These are phyloP conservation scores for Myoxocephalus aenaeus DNA, from an alignment of 2,797 vertebrate species.

Conservation along the genomic window DNA sequence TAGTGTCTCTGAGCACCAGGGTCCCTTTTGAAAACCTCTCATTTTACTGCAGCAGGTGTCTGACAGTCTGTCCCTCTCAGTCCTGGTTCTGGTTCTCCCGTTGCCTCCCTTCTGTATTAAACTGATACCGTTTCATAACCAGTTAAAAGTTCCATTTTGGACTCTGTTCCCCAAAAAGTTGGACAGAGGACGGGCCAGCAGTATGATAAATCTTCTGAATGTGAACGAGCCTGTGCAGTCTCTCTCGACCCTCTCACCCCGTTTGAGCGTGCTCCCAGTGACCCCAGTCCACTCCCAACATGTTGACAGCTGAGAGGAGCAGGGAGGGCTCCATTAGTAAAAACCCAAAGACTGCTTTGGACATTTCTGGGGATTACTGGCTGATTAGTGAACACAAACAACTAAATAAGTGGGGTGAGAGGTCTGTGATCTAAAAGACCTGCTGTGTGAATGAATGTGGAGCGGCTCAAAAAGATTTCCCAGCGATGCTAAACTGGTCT, in stretches of 20 bases:
- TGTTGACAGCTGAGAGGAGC: slow-evolving; percentile 45
- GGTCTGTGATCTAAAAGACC: slow-evolving; percentile 52
- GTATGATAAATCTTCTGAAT: neutral
- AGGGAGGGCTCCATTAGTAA: slow-evolving; percentile 36
- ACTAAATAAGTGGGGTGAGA: slow-evolving; percentile 65
- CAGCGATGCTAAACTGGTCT: slow-evolving; percentile 29
- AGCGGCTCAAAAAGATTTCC: slow-evolving; percentile 33
- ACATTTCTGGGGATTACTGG: slow-evolving; percentile 70
- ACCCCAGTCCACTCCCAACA: slow-evolving; percentile 15
- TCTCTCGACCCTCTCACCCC: slow-evolving; percentile 10
- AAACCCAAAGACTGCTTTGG: slow-evolving; percentile 58
- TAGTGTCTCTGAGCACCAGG: no score
- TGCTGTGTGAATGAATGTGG: slow-evolving; percentile 37
- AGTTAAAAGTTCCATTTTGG: neutral
- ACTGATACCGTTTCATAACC: no score
- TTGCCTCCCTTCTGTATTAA: no score
- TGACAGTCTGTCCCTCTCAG: no score
- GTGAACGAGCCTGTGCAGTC: slow-evolving; percentile 6
- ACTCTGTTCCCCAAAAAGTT: neutral
- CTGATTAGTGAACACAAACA: slow-evolving; percentile 77
- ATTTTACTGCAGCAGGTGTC: no score
- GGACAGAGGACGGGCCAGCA: neutral
- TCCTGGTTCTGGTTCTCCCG: no score
- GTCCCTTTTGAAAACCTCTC: no score
- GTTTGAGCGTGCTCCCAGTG: slow-evolving; percentile 24